These are phyloP conservation scores for Lepilemur ruficaudatus DNA, from an alignment of 2,797 vertebrate genomes.

Conservation along the genomic window DNA sequence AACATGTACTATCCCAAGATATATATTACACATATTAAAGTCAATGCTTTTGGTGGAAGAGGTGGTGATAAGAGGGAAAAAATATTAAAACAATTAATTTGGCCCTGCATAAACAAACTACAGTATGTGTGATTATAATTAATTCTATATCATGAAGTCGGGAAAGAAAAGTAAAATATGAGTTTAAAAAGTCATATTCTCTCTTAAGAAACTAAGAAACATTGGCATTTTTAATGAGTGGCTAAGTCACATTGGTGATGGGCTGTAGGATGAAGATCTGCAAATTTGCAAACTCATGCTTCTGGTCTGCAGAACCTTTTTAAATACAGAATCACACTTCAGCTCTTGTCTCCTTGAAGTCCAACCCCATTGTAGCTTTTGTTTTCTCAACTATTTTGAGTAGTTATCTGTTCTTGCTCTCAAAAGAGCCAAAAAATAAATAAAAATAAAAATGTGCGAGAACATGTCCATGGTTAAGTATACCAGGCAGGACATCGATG, in stretches of 20 bases:
- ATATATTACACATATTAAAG: not conserved
- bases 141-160: not conserved
- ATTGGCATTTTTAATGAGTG: not conserved
- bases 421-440: not conserved
- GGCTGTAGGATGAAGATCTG: not conserved
- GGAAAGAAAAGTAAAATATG: not conserved
- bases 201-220: not conserved
- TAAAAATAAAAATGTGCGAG: not conserved
- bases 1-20: not conserved
- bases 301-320: not conserved
- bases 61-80: not conserved
- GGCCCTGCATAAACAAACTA: not conserved
- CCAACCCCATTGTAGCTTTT: not conserved
- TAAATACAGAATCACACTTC: not conserved
- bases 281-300: not conserved
- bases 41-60: not conserved
- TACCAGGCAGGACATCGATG: not conserved
- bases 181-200: not conserved
- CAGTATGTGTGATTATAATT: not conserved
- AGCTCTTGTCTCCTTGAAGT: not conserved
- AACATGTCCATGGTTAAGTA: not conserved
- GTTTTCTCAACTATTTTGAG: not conserved
- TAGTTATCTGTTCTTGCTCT: not conserved
- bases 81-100: slow-evolving; percentile 26
- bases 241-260: not conserved